Evolutionary conservation across 2,888 invertebrate genomes (phyloP), one percentile per base, ranked within the genome.

Genomic region (Melanargia galathea): DNA sequence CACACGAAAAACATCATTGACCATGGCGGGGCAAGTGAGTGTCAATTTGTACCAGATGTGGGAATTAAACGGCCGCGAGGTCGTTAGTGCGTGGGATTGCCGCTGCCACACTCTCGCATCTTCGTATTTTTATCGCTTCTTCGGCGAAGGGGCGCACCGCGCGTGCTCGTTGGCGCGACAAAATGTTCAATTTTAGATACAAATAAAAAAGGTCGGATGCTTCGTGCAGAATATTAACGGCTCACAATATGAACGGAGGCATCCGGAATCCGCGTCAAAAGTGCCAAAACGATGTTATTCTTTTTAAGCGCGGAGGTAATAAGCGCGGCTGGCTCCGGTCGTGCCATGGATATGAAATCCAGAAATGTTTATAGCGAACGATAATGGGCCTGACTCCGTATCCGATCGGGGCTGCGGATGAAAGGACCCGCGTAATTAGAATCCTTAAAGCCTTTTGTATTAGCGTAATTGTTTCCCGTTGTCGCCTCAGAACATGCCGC

Each of bases 171-270:
- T 87, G 88, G 86, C 84, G 83, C 89, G 83, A 90, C 91, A 90
- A 90, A 91, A 90, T 89, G 90, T 90, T 88, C 90, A 90, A 90
- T 90, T 91, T 90, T 90, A 88, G 90, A 90, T 90, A 90, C 90
- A 90, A 91, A 91, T 90, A 90, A 90, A 91, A 91, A 90, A 91
- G 91, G 90, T 89, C 89, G 86, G 89, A 90, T 89, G 87, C 87
- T 82, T 81, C 79, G 89, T 82, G 74, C 86, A 81, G 91, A 90
- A 90, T 91, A 90, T 90, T 91, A 91, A 91, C 90, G 84, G 89
- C 87, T 78, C 83, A 86, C 88, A 91, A 90, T 90, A 91, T 90
- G 87, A 90, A 90, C 88, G 87, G 81, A 86, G 86, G 86, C 87
- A 86, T 90, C 88, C 90, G 90, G 83, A 84, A 85, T 88, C 80